phyloP scores from a whole-genome alignment of 2,113 vertebrate genomes.

The Haemorhous mexicanus region DNA sequence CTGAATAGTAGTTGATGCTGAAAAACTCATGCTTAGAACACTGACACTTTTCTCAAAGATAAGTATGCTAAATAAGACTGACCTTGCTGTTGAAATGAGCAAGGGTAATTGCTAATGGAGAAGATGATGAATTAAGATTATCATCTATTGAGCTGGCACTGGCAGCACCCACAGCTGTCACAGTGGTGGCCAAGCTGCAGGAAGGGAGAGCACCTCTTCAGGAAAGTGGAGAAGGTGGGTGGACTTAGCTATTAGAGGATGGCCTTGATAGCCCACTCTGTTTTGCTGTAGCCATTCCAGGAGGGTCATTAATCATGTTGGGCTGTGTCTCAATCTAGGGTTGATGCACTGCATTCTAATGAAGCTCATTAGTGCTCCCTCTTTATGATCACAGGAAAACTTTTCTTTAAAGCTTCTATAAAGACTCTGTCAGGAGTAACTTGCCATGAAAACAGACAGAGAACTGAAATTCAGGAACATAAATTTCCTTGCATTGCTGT shows the following conservation, averaged over 20 bases:
- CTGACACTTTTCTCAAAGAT: not conserved
- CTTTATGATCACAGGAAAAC: not conserved
- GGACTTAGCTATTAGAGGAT: not conserved
- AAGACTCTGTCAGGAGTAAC: not conserved
- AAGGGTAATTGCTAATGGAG: not conserved
- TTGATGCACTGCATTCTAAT: constrained; percentile 19
- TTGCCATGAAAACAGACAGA: not conserved
- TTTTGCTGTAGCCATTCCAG: not conserved
- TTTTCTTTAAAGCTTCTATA: not conserved
- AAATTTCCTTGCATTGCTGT: not conserved
- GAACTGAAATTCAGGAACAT: not conserved
- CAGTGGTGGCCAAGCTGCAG: not conserved
- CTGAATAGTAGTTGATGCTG: not conserved
- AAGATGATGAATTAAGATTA: not conserved
- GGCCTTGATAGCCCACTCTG: not conserved
- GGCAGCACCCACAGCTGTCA: not conserved
- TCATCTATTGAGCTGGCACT: not conserved
- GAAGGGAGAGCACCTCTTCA: not conserved
- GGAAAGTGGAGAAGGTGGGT: not conserved
- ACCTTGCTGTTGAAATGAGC: constrained; percentile 3
- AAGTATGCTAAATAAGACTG: not conserved
- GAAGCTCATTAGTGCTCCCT: not conserved
- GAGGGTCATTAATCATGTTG: not conserved
- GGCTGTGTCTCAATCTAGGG: not conserved
- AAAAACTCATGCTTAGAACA: not conserved